Percentiles rank a stretch among this genome's conserved stretches.
phyloP scores from a whole-genome alignment of 2,888 invertebrate species.

The Lepetodrilus schrolli region DNA sequence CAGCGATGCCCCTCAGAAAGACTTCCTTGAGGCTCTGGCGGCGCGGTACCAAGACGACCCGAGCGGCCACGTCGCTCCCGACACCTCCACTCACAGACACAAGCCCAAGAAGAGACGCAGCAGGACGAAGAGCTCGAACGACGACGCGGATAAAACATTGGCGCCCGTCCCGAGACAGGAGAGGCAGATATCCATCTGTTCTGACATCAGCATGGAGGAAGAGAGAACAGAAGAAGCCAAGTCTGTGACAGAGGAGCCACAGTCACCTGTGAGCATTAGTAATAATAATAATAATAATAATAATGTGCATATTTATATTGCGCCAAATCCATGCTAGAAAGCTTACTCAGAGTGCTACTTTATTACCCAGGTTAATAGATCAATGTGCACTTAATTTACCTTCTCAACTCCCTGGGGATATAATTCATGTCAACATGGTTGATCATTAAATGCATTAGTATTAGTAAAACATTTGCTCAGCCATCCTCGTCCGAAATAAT shows the following conservation, averaged over 20 bases:
- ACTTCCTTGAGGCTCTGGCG: slow-evolving; percentile 60
- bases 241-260: background rate
- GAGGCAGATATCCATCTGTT: slow-evolving; percentile 57
- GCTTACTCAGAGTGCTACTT: no score
- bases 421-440: no score
- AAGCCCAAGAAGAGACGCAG: slow-evolving; percentile 55
- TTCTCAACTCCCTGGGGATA: no score
- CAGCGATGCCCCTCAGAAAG: slow-evolving; percentile 58
- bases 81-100: slow-evolving; percentile 42
- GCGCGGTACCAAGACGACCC: slow-evolving; percentile 30
- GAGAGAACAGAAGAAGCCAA: slow-evolving; percentile 15
- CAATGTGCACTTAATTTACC: no score
- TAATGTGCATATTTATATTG: no score
- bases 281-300: no score
- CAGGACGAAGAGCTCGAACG: slow-evolving; percentile 55
- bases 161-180: slow-evolving; percentile 36
- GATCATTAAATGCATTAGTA: no score
- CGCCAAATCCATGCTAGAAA: no score
- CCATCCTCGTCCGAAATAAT: no score
- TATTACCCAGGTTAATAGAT: no score
- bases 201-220: slow-evolving; percentile 53
- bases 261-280: no score
- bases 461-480: no score
- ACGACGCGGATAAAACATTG: slow-evolving; percentile 44
- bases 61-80: background rate